A percentile compares a stretch with the other conserved stretches of the same genome.
Evolutionary conservation across 2,113 vertebrate species (phyloP).

Genomic region (Cettia cetti): DNA sequence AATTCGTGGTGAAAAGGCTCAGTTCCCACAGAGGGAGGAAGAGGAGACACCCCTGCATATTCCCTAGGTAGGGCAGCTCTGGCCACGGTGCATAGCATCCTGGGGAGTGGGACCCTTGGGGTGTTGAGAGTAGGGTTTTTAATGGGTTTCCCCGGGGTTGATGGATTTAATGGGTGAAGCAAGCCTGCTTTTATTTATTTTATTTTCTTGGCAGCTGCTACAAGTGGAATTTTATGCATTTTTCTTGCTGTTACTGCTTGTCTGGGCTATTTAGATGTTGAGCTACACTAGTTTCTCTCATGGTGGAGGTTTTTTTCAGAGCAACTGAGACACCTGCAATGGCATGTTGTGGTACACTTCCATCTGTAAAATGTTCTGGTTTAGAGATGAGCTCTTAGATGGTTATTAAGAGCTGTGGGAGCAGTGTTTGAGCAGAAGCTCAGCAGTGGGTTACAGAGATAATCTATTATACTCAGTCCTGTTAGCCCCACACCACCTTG

Average conservation of each 20-base stretch:
- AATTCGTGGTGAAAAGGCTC: not conserved
- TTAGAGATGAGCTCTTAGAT: not conserved
- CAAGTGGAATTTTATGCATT: conserved; percentile 54
- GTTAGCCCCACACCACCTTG: not conserved
- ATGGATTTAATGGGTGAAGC: conserved; percentile 55
- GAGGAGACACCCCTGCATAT: not conserved
- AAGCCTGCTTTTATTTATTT: conserved; percentile 50
- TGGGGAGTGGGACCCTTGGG: conserved; percentile 31
- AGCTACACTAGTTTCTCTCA: conserved; percentile 7
- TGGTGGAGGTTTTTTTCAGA: not conserved
- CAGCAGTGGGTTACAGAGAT: not conserved
- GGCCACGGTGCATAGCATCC: not conserved
- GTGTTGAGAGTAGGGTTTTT: not conserved
- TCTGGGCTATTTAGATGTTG: conserved; percentile 31
- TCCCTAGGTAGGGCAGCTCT: not conserved
- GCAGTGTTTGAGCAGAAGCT: not conserved
- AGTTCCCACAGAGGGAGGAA: not conserved
- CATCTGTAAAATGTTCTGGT: not conserved
- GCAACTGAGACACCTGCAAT: not conserved
- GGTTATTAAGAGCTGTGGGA: not conserved
- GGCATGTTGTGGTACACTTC: not conserved
- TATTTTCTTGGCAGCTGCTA: conserved; percentile 48
- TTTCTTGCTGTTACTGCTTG: conserved; percentile 56
- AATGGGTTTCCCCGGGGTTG: conserved; percentile 4
- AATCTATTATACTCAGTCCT: not conserved